Conservation (phyloP, 2,888 invertebrate genomes). For the Eupithecia tripunctaria region DNA sequence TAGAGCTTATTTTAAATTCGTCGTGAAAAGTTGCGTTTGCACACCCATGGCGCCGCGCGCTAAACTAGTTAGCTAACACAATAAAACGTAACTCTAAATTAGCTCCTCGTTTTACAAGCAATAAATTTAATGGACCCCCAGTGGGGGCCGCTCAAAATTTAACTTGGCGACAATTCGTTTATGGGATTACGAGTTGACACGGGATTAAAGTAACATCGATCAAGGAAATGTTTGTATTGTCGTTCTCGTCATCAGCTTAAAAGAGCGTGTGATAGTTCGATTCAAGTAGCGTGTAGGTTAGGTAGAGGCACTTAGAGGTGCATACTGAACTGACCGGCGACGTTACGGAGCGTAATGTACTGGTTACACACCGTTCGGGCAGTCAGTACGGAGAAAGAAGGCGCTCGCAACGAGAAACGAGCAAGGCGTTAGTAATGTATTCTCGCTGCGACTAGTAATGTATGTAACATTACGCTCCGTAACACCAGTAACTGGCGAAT, state of each 20-base stretch:
- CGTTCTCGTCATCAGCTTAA: neutral
- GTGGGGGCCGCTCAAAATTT: slow-evolving; percentile 71
- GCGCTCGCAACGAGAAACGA: no score
- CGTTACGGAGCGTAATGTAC: no score
- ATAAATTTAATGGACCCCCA: slow-evolving; percentile 80
- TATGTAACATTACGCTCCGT: no score
- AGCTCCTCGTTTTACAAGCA: slow-evolving; percentile 83
- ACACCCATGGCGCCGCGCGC: slow-evolving; percentile 70
- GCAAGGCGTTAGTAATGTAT: no score
- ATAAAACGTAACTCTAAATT: slow-evolving; percentile 82
- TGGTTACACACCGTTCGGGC: no score
- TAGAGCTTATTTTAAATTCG: slow-evolving; percentile 38
- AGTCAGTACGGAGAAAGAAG: no score
- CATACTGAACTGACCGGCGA: no score
- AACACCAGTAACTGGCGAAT: neutral
- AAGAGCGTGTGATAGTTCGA: neutral
- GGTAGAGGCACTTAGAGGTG: neutral
- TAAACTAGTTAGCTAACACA: slow-evolving; percentile 80
- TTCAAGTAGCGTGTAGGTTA: neutral
- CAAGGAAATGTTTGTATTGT: slow-evolving; percentile 23
- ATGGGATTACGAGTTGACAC: slow-evolving; percentile 51
- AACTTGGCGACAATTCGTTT: slow-evolving; percentile 76
- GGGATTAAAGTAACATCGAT: slow-evolving; percentile 50
- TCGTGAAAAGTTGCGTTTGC: slow-evolving; percentile 42
- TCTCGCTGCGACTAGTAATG: no score